Conservation (phyloP, 2,888 invertebrate species). For the Agrochola litura region DNA sequence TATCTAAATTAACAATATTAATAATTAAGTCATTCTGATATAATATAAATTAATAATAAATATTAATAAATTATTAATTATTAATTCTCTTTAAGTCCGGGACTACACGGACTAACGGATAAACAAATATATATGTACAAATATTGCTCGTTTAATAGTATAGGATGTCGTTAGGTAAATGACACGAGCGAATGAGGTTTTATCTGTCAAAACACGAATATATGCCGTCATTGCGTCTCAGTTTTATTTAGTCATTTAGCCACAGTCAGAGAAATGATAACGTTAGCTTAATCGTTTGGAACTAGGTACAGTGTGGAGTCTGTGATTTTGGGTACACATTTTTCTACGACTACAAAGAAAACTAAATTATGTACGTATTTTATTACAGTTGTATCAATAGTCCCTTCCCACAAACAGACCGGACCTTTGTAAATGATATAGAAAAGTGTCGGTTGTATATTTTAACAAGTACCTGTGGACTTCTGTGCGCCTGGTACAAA, state of each 20-base stretch:
- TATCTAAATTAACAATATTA: too few relatives aligned
- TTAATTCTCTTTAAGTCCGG: too few relatives aligned
- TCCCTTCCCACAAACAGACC: constrained; percentile 10
- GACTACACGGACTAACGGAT: too few relatives aligned
- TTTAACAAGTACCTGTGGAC: constrained; percentile 48
- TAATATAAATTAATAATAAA: too few relatives aligned
- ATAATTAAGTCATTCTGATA: too few relatives aligned
- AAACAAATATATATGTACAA: too few relatives aligned
- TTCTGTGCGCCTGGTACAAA: constrained; percentile 51
- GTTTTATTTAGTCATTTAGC: neutral
- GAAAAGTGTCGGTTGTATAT: constrained; percentile 48
- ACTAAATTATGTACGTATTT: neutral
- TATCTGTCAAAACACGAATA: neutral
- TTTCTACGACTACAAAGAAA: constrained; percentile 8
- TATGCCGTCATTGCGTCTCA: neutral
- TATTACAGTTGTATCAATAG: constrained; percentile 9
- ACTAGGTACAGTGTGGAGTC: neutral
- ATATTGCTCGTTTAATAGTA: too few relatives aligned
- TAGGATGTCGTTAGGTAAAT: neutral
- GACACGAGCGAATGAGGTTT: neutral
- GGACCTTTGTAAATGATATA: constrained; percentile 30
- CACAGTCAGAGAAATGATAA: neutral
- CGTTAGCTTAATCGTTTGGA: constrained; percentile 1
- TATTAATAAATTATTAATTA: too few relatives aligned
- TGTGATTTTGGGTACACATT: neutral